Evolutionary conservation across 2,888 invertebrate species (phyloP).

Genomic region (Pseudoips prasinana): DNA sequence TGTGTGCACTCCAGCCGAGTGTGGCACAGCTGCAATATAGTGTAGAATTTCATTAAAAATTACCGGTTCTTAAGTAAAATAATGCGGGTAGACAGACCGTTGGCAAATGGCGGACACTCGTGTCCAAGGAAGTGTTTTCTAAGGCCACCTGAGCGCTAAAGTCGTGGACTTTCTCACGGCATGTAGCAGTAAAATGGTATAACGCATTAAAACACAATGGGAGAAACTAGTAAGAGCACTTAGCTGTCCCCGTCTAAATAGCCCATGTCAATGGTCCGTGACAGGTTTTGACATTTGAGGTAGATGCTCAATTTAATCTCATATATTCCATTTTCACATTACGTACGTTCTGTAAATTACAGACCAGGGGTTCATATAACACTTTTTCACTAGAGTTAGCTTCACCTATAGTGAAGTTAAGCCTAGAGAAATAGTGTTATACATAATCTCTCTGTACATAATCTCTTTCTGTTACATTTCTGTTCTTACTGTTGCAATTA

Average conservation of each 20-base stretch:
- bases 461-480: too few species aligned
- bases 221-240: slow-evolving; percentile 58
- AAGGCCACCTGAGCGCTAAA: slow-evolving; percentile 58
- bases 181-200: slow-evolving; percentile 49
- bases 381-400: too few species aligned
- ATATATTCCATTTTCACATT: too few species aligned
- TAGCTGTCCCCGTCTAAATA: slow-evolving; percentile 39
- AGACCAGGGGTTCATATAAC: too few species aligned
- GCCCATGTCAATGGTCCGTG: slow-evolving; percentile 19
- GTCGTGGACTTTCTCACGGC: slow-evolving; percentile 66
- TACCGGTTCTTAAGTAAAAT: slow-evolving; percentile 70
- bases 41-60: slow-evolving; percentile 74
- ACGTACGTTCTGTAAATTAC: too few species aligned
- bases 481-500: too few species aligned
- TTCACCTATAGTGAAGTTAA: too few species aligned
- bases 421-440: too few species aligned
- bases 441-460: too few species aligned
- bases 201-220: slow-evolving; percentile 59
- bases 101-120: slow-evolving; percentile 60
- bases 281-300: slow-evolving; percentile 12
- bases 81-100: slow-evolving; percentile 70
- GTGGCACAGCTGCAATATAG: slow-evolving; percentile 70
- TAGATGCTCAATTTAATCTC: neutral
- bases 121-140: slow-evolving; percentile 64
- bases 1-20: slow-evolving; percentile 50